A percentile compares a stretch with the other conserved stretches of the same genome.
Conservation (phyloP, 2,113 vertebrate species). For the Epinephelus fuscoguttatus region DNA sequence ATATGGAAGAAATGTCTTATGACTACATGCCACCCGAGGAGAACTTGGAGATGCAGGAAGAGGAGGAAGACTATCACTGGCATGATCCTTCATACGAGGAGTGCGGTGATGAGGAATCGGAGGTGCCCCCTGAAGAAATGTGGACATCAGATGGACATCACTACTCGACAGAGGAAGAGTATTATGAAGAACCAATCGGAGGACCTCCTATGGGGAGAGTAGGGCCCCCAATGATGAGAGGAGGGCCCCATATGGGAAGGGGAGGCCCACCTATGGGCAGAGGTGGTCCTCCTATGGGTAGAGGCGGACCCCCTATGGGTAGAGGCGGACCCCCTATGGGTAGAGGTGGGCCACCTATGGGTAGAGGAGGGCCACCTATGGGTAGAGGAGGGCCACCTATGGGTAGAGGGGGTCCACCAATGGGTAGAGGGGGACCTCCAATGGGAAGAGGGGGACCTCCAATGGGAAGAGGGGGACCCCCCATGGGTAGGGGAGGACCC, state of each 20-base stretch:
- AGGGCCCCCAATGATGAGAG: slow-evolving; percentile 74
- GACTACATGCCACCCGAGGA: slow-evolving; percentile 80
- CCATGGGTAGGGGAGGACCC: slow-evolving; percentile 32
- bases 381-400: slow-evolving; percentile 81
- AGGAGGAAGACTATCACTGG: slow-evolving; percentile 79
- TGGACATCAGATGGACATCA: slow-evolving; percentile 88
- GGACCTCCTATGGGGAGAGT: slow-evolving; percentile 83
- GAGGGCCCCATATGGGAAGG: slow-evolving; percentile 66
- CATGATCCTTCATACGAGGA: slow-evolving; percentile 78
- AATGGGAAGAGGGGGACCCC: slow-evolving; percentile 79
- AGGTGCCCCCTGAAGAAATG: slow-evolving; percentile 70
- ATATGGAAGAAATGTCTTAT: slow-evolving; percentile 64
- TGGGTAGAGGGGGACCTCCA: slow-evolving; percentile 77
- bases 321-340: not conserved
- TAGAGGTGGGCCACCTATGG: slow-evolving; percentile 54
- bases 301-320: slow-evolving; percentile 70
- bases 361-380: slow-evolving; percentile 79
- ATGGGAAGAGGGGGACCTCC: slow-evolving; percentile 42
- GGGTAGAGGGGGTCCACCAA: slow-evolving; percentile 39
- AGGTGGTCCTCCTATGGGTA: not conserved
- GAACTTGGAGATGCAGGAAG: slow-evolving; percentile 47
- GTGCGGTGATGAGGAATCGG: slow-evolving; percentile 76
- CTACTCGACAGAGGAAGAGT: slow-evolving; percentile 77
- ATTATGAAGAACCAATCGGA: slow-evolving; percentile 80
- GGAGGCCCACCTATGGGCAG: slow-evolving; percentile 68